These are phyloP conservation scores for Nowickia ferox DNA, from an alignment of 2,888 invertebrate genomes.

Conservation along the genomic window DNA sequence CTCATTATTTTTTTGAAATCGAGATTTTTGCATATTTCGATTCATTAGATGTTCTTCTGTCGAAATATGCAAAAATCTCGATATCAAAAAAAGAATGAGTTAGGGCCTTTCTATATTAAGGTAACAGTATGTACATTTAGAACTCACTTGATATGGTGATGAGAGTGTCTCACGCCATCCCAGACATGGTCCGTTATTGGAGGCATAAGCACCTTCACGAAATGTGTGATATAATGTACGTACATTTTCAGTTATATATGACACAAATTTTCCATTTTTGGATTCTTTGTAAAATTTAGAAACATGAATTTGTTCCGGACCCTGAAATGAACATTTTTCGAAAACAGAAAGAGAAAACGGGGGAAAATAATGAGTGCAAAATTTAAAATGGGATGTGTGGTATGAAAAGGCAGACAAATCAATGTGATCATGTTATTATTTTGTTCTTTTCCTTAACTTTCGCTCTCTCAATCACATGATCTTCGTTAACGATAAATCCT, in stretches of 20 bases:
- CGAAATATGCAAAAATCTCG: too few species aligned
- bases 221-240: conserved; percentile 95
- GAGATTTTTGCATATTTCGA: too few species aligned
- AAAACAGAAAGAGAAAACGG: conserved; percentile 53
- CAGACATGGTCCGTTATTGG: conserved; percentile 95
- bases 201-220: conserved; percentile 95
- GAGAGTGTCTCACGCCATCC: conserved; percentile 94
- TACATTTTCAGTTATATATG: conserved; percentile 93
- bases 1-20: too few species aligned
- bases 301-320: conserved; percentile 93
- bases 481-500: conserved; percentile 34
- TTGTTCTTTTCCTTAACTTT: not conserved
- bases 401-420: conserved; percentile 8
- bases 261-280: conserved; percentile 92
- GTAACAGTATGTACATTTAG: not conserved
- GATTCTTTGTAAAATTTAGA: conserved; percentile 95
- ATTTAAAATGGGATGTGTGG: conserved; percentile 57
- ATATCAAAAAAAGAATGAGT: too few species aligned
- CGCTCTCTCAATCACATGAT: conserved; percentile 29
- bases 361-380: conserved; percentile 60
- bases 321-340: conserved; percentile 84
- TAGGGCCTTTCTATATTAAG: too few species aligned
- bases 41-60: too few species aligned
- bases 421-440: conserved; percentile 4
- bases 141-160: conserved; percentile 89